A percentile compares a stretch with the other conserved stretches of the same genome.
These are phyloP conservation scores for Eira barbara DNA, from an alignment of 2,113 vertebrate genomes.

Conservation along the genomic window DNA sequence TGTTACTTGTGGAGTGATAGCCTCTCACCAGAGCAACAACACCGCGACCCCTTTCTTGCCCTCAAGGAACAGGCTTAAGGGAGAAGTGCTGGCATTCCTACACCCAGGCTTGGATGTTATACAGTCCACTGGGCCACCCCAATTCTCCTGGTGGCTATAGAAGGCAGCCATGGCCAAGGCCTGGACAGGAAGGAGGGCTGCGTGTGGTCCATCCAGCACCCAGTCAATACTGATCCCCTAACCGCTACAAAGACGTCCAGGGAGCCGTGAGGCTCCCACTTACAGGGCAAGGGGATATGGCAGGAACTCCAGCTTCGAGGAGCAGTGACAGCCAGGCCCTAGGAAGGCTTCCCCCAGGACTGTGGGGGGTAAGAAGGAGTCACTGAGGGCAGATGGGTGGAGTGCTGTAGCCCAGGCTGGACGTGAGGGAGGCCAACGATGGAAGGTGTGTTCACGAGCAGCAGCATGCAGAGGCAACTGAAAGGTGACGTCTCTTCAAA, in stretches of 20 bases:
- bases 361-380: not conserved
- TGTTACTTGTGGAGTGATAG: not conserved
- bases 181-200: not conserved
- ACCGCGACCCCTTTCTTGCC: not conserved
- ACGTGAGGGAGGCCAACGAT: not conserved
- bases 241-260: not conserved
- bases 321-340: not conserved
- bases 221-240: not conserved
- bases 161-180: too few relatives aligned
- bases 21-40: not conserved
- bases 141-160: not conserved
- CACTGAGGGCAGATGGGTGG: not conserved
- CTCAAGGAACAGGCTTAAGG: too few relatives aligned
- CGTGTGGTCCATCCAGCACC: not conserved
- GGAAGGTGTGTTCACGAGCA: not conserved
- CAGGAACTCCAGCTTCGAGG: not conserved
- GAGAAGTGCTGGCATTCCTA: accelerated
- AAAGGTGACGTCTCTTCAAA: not conserved
- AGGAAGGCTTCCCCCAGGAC: not conserved
- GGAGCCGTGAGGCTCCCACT: not conserved
- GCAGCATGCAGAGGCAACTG: not conserved
- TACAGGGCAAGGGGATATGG: accelerated
- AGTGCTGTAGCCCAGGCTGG: not conserved
- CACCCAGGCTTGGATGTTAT: too few relatives aligned
- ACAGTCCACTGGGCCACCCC: not conserved